Evolutionary conservation across 1,140 invertebrate species (phyloP).

Genomic region (Tribolium madens): DNA sequence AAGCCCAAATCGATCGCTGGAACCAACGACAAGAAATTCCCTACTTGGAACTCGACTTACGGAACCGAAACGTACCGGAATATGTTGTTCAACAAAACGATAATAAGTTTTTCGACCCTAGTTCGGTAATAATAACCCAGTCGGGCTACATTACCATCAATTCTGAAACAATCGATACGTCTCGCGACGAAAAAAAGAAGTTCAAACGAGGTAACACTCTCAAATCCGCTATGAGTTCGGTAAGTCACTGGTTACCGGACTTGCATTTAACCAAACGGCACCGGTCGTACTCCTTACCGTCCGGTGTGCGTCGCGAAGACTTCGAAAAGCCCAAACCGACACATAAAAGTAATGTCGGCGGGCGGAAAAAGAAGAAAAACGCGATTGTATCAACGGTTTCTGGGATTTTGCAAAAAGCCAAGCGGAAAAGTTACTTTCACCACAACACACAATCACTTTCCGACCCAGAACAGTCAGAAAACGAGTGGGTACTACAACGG

Average conservation of each 20-base stretch:
- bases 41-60: conserved; percentile 64
- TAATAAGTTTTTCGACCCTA: conserved; percentile 68
- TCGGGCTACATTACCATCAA: conserved; percentile 85
- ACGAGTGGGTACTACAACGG: conserved; percentile 74
- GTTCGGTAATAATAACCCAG: conserved; percentile 81
- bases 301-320: conserved; percentile 74
- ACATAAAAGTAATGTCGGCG: conserved; percentile 64
- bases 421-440: conserved; percentile 71
- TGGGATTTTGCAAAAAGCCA: conserved; percentile 83
- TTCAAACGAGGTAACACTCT: conserved; percentile 77
- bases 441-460: conserved; percentile 74
- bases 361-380: conserved; percentile 81
- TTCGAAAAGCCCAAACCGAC: conserved; percentile 69
- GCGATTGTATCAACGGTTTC: conserved; percentile 83
- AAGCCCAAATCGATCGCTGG: conserved; percentile 67
- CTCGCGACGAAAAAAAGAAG: conserved; percentile 73
- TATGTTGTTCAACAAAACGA: conserved; percentile 62
- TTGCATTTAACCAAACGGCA: conserved; percentile 82
- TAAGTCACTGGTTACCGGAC: conserved; percentile 85
- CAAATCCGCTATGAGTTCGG: conserved; percentile 84
- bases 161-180: conserved; percentile 71
- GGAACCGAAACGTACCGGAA: conserved; percentile 66
- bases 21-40: conserved; percentile 64
- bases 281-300: conserved; percentile 84
- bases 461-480: conserved; percentile 83